Evolutionary conservation across 2,113 vertebrate species (phyloP).

Genomic region (Zootoca vivipara): DNA sequence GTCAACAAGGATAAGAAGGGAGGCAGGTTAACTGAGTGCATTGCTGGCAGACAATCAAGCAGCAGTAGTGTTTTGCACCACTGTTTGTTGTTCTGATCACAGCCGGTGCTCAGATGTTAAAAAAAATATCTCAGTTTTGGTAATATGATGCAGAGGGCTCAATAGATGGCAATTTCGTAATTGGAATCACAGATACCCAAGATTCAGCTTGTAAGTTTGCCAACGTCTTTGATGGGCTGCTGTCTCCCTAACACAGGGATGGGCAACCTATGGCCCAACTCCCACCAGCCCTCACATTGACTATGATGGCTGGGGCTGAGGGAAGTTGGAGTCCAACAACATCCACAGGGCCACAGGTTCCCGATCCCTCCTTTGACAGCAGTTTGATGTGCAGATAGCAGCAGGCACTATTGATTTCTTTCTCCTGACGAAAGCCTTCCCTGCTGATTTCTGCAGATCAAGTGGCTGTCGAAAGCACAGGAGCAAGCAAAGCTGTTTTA

Average conservation of each 20-base stretch:
- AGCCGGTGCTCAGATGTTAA: neutral
- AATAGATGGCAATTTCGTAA: neutral
- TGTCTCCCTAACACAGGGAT: neutral
- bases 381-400: neutral
- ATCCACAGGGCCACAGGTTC: too few species aligned
- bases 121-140: neutral
- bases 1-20: slow-evolving; percentile 19
- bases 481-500: neutral
- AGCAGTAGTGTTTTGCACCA: neutral
- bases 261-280: too few species aligned
- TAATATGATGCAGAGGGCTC: neutral
- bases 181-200: neutral
- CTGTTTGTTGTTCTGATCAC: neutral
- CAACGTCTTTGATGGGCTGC: neutral
- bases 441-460: neutral
- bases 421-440: neutral
- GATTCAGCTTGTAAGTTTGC: neutral
- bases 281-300: neutral
- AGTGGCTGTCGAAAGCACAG: neutral
- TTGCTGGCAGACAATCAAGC: slow-evolving; percentile 13
- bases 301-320: too few species aligned
- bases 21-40: neutral
- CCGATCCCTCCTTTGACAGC: neutral
- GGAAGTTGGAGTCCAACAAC: too few species aligned
- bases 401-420: neutral